Evolutionary conservation across 2,113 vertebrate genomes (phyloP).

Genomic region (Zootoca vivipara): DNA sequence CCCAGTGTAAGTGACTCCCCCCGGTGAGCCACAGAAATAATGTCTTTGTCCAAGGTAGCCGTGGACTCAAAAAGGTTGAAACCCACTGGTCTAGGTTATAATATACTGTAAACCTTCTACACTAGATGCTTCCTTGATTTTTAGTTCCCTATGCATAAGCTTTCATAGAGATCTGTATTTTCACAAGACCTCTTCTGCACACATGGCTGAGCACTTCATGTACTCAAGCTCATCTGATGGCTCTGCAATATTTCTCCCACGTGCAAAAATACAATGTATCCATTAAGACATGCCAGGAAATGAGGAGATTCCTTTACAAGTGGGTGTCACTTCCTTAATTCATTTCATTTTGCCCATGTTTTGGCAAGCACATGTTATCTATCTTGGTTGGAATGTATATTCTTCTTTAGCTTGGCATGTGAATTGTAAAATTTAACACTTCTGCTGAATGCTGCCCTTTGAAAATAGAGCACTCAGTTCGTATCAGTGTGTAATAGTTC

Average conservation of each 20-base stretch:
- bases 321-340: not conserved
- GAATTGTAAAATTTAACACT: not conserved
- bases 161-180: not conserved
- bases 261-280: not conserved
- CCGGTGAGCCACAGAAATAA: no score
- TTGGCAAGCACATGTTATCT: not conserved
- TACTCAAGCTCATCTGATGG: not conserved
- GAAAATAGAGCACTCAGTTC: slow-evolving; percentile 19
- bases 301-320: slow-evolving; percentile 5
- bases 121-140: slow-evolving; percentile 9
- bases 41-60: no score
- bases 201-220: not conserved
- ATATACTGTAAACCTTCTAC: not conserved
- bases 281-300: not conserved
- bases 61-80: no score
- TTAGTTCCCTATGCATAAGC: not conserved
- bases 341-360: not conserved
- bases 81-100: not conserved
- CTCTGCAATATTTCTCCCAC: slow-evolving; percentile 23
- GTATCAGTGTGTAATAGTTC: slow-evolving; percentile 8
- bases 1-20: no score
- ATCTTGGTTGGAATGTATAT: not conserved
- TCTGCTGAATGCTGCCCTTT: not conserved
- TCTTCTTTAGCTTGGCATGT: not conserved
- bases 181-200: not conserved